phyloP scores from a whole-genome alignment of 2,113 vertebrate species.

The Oceanodroma tethys region DNA sequence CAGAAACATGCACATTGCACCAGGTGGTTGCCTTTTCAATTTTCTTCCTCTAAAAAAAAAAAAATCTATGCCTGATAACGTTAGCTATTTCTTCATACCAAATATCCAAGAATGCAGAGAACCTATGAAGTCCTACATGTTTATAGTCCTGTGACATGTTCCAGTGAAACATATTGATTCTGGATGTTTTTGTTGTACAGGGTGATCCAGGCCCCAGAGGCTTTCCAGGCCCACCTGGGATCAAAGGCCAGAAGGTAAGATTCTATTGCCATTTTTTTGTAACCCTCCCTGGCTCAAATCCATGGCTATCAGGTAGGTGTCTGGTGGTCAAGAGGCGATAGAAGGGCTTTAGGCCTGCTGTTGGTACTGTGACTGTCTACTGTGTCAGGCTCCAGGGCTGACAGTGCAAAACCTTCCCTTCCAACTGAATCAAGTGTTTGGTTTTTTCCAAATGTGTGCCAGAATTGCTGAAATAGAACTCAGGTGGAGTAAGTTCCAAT shows the following conservation, averaged over 20 bases:
- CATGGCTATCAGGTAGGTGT: not conserved
- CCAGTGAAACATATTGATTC: not conserved
- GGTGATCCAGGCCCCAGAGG: conserved; percentile 85
- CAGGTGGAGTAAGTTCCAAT: not conserved
- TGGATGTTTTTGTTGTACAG: conserved; percentile 60
- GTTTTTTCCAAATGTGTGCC: not conserved
- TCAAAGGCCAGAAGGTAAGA: conserved; percentile 84
- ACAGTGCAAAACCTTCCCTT: not conserved
- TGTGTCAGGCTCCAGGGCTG: not conserved
- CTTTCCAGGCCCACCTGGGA: conserved; percentile 77
- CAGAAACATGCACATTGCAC: not conserved
- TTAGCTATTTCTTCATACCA: not conserved
- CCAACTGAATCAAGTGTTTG: not conserved
- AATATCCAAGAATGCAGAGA: not conserved
- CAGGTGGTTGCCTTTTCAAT: not conserved
- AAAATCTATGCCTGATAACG: not conserved
- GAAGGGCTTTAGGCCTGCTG: not conserved
- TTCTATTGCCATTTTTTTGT: not conserved
- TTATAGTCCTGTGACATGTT: not conserved
- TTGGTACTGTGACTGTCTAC: not conserved
- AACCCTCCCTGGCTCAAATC: not conserved
- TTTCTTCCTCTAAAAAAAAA: not conserved
- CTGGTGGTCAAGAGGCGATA: not conserved
- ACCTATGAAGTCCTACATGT: not conserved
- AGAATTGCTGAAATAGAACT: not conserved